Conservation (phyloP, 2,113 vertebrate genomes). For the Glareola pratincola region DNA sequence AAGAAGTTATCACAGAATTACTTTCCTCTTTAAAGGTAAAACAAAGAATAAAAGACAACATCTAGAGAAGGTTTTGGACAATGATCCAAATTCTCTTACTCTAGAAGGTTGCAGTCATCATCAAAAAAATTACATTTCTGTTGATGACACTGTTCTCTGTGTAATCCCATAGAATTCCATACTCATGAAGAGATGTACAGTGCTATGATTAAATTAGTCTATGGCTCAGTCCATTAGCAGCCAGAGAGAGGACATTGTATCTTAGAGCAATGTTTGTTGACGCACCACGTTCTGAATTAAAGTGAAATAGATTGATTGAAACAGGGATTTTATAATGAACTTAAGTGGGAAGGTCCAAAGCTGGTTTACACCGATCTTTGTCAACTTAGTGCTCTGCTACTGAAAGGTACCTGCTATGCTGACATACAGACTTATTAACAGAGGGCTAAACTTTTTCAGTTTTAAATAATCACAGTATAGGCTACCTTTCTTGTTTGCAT, state of each 20-base stretch:
- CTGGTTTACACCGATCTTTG: not conserved
- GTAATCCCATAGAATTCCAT: not conserved
- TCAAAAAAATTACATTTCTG: not conserved
- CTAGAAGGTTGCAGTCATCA: not conserved
- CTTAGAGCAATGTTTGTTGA: not conserved
- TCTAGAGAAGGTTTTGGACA: not conserved
- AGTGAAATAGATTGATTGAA: not conserved
- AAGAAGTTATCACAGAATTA: not conserved
- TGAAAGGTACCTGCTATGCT: not conserved
- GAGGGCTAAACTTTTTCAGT: not conserved
- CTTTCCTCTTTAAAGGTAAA: not conserved
- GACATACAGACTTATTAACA: not conserved
- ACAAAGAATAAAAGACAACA: not conserved
- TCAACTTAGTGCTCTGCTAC: not conserved
- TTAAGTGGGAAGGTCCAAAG: not conserved
- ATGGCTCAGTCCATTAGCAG: not conserved
- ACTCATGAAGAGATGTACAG: rapidly evolving
- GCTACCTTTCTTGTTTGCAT: not conserved
- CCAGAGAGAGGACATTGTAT: not conserved
- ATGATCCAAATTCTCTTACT: not conserved
- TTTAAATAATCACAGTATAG: not conserved
- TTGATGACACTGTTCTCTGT: not conserved
- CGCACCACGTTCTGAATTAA: not conserved
- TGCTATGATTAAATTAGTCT: not conserved
- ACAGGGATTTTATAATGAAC: not conserved